Evolutionary conservation across 1,140 invertebrate species (phyloP).

Genomic region (Hyphantria cunea): DNA sequence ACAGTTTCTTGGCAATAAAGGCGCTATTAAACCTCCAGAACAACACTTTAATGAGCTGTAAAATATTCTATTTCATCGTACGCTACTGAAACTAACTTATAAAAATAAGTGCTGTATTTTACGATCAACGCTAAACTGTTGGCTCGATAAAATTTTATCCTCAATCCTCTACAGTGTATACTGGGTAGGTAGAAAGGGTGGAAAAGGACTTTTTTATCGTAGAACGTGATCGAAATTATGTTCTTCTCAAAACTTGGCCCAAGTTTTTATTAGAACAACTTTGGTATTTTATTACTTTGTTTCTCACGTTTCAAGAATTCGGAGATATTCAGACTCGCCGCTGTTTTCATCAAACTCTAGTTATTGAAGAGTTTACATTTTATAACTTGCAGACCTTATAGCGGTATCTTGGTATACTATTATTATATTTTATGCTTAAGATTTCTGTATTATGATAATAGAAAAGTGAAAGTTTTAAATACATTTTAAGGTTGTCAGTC

Average conservation of each 20-base stretch:
- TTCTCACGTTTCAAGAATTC: slow-evolving; percentile 12
- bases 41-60: slow-evolving; percentile 25
- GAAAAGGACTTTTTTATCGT: slow-evolving; percentile 32
- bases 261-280: slow-evolving; percentile 27
- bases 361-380: slow-evolving; percentile 4
- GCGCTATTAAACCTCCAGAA: slow-evolving; percentile 1
- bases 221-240: slow-evolving; percentile 41
- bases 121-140: slow-evolving; percentile 35
- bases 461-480: too few relatives aligned
- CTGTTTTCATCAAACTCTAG: slow-evolving; percentile 18
- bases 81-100: slow-evolving; percentile 42
- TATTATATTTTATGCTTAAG: not conserved
- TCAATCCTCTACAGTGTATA: slow-evolving; percentile 36
- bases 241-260: slow-evolving; percentile 8
- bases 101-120: slow-evolving; percentile 38
- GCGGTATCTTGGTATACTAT: not conserved
- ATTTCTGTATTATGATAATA: too few relatives aligned
- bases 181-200: slow-evolving; percentile 33
- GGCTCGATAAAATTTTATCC: slow-evolving; percentile 45
- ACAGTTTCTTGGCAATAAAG: not conserved
- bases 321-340: slow-evolving; percentile 1
- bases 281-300: slow-evolving; percentile 31
- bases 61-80: slow-evolving; percentile 30
- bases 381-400: slow-evolving; percentile 6
- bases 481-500: too few relatives aligned